Evolutionary conservation across 92 coral and sea anemone genomes (phyloP).

Genomic region (Siderastrea siderea): DNA sequence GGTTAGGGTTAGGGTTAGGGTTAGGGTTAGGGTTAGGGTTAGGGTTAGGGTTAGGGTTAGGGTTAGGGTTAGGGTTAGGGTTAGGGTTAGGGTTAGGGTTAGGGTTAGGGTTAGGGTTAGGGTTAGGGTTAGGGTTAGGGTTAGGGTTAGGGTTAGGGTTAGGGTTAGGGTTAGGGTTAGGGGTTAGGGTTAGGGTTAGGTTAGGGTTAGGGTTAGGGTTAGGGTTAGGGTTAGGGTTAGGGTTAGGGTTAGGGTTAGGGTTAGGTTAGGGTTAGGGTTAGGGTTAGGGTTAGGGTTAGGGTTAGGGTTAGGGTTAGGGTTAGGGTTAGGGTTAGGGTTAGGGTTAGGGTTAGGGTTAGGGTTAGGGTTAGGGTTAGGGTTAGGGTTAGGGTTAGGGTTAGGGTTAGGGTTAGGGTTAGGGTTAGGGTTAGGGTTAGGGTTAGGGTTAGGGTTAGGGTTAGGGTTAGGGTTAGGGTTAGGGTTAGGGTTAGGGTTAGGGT

Average conservation of each 20-base stretch:
- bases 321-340: slow-evolving; percentile 47
- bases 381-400: slow-evolving; percentile 48
- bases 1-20: slow-evolving; percentile 39
- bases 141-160: slow-evolving; percentile 35
- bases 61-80: slow-evolving; percentile 65
- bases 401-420: slow-evolving; percentile 49
- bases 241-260: slow-evolving; percentile 49
- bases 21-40: slow-evolving; percentile 58
- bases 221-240: slow-evolving; percentile 60
- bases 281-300: slow-evolving; percentile 58
- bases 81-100: slow-evolving; percentile 58
- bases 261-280: slow-evolving; percentile 57
- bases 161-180: slow-evolving; percentile 20
- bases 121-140: slow-evolving; percentile 27
- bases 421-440: slow-evolving; percentile 36
- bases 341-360: slow-evolving; percentile 27
- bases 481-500: slow-evolving; percentile 46
- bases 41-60: slow-evolving; percentile 71
- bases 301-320: slow-evolving; percentile 62
- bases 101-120: slow-evolving; percentile 40
- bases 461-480: slow-evolving; percentile 52
- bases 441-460: slow-evolving; percentile 40
- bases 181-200: too few relatives aligned
- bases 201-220: slow-evolving; percentile 47
- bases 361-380: slow-evolving; percentile 46